Evolutionary conservation across 2,113 vertebrate species (phyloP), one percentile per base, ranked within the genome.

Genomic region (Delphinus delphis): DNA sequence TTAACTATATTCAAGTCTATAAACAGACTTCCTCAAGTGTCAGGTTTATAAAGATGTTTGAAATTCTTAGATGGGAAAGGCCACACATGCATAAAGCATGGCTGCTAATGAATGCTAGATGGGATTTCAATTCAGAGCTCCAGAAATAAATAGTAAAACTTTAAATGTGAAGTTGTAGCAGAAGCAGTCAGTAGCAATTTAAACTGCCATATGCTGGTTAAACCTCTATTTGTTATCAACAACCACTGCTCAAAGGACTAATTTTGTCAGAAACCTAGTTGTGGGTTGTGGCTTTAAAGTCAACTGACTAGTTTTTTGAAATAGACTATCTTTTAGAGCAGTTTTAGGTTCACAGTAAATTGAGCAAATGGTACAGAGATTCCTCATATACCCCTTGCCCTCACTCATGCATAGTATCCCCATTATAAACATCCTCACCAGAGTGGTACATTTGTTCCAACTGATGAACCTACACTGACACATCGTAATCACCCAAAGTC

Each of bases 11-110:
- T 50, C 26, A 89, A 76, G 31, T 60, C 80, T 92, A 62, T 38
- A 82, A 83, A 76, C 7, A 97, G 85, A 95, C 10, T 74, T 91
- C 47, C 41, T 77, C 4, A 94, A 91, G 38, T 74, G 84, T 28
- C 55, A 94, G 76, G 38, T 79, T 91, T 93, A 67, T 63, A 86
- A 88, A 55, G 31, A 53, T 73, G 80, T 44, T 68, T 63, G 60
- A 89, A 68, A 93, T 68, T 93, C 85, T 91, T 87, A 53, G 26
- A 93, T 15, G 55, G 93, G 55, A 81, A 53, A 86, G 65, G 70
- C 20, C 6, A 38, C 23, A 44, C 7, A 38, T 0, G 3, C 33
- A 88, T 17, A 95, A 73, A 96, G 28, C 50, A 88, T 71, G 36
- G 18, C 9, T 50, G n/a, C 21, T 58, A 41, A 47, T 81, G 36